phyloP scores from a whole-genome alignment of 2,888 invertebrate species.

The Nomada lathburiana region DNA sequence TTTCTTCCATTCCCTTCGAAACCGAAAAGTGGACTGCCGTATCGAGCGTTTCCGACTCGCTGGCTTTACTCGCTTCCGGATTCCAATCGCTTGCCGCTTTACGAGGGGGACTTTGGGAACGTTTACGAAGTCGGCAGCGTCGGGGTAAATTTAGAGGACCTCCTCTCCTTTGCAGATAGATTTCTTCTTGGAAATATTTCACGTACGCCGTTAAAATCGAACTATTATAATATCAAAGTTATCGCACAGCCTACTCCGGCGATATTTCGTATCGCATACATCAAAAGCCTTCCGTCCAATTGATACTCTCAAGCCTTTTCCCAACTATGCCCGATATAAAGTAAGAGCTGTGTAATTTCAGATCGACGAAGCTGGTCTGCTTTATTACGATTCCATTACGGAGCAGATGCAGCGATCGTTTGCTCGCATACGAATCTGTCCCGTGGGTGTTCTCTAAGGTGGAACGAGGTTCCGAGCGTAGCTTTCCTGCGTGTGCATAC shows the following conservation, averaged over 20 bases:
- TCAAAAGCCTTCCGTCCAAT: not conserved
- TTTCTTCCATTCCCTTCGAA: constrained; percentile 25
- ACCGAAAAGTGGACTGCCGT: constrained; percentile 64
- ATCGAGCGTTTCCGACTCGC: constrained; percentile 71
- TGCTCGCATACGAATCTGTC: constrained; percentile 36
- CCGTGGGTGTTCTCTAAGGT: constrained; percentile 15
- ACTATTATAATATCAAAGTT: constrained; percentile 1
- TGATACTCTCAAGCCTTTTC: not conserved
- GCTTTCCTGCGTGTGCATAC: constrained; percentile 26
- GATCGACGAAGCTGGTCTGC: not conserved
- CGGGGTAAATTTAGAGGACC: constrained; percentile 51
- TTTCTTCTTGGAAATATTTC: constrained; percentile 16
- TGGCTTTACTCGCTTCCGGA: constrained; percentile 70
- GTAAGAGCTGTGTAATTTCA: not conserved
- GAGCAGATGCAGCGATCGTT: constrained; percentile 9
- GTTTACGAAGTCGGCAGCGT: constrained; percentile 55
- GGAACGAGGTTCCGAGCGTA: constrained; percentile 19
- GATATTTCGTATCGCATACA: too few relatives aligned
- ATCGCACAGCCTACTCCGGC: not conserved
- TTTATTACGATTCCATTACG: constrained; percentile 1
- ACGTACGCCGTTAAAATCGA: constrained; percentile 8
- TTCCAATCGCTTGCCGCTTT: constrained; percentile 67
- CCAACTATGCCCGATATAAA: not conserved
- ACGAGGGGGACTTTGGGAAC: constrained; percentile 56
- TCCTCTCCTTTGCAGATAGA: constrained; percentile 17